Evolutionary conservation across 2,888 invertebrate genomes (phyloP).

Genomic region (Aspidapion aeneum): DNA sequence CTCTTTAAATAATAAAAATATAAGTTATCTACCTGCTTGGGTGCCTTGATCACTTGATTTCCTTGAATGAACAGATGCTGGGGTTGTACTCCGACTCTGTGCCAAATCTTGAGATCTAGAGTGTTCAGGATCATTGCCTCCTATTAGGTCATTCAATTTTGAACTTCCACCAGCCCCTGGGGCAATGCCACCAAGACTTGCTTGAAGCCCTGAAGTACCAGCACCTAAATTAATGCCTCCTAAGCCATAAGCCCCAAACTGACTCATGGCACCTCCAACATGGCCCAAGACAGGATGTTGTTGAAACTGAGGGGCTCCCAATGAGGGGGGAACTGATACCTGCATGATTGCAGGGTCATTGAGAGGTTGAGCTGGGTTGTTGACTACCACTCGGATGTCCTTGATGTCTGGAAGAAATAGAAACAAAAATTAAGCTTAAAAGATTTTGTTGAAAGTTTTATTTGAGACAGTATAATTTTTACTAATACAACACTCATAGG

Average conservation of each 20-base stretch:
- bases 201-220: slow-evolving; percentile 35
- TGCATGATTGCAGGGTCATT: slow-evolving; percentile 99
- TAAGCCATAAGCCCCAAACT: slow-evolving; percentile 47
- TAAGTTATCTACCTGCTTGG: slow-evolving; percentile 61
- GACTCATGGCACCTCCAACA: slow-evolving; percentile 48
- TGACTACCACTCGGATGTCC: slow-evolving; percentile 94
- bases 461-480: too few species aligned
- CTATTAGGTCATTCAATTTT: slow-evolving; percentile 64
- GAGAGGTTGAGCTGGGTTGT: slow-evolving; percentile 67
- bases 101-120: slow-evolving; percentile 26
- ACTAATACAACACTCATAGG: too few species aligned
- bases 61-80: slow-evolving; percentile 66
- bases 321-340: slow-evolving; percentile 73
- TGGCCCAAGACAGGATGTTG: slow-evolving; percentile 67
- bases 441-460: too few species aligned
- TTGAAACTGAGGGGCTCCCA: slow-evolving; percentile 61
- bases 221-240: slow-evolving; percentile 37
- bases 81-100: slow-evolving; percentile 74
- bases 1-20: too few species aligned
- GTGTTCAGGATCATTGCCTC: slow-evolving; percentile 25
- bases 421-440: too few species aligned
- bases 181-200: slow-evolving; percentile 14
- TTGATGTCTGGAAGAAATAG: slow-evolving; percentile 86
- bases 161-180: slow-evolving; percentile 17
- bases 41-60: slow-evolving; percentile 87